A percentile compares a stretch with the other conserved stretches of the same genome.
phyloP scores from a whole-genome alignment of 1,140 invertebrate genomes.

The Drosophila watanabei region DNA sequence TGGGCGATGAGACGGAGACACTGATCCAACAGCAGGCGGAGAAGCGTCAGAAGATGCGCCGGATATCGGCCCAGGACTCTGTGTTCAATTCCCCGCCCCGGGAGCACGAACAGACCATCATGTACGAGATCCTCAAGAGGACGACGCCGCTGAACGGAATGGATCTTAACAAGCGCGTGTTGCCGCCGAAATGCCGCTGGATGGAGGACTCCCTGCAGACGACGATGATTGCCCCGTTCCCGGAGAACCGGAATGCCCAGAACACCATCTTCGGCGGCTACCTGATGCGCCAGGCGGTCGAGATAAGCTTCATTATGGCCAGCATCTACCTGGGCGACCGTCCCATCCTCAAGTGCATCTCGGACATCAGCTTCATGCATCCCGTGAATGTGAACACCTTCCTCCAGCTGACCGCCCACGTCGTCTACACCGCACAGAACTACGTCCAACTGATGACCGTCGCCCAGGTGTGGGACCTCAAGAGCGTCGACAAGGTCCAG shows the following conservation, averaged over 20 bases:
- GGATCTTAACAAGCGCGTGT: conserved; percentile 85
- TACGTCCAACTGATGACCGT: conserved; percentile 90
- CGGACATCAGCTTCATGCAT: conserved; percentile 90
- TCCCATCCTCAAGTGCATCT: conserved; percentile 88
- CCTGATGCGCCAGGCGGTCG: conserved; percentile 92
- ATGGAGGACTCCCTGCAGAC: conserved; percentile 86
- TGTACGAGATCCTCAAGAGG: conserved; percentile 89
- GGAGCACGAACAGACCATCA: conserved; percentile 88
- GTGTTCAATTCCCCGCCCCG: conserved; percentile 89
- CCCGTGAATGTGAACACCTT: conserved; percentile 91
- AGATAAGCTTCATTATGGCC: conserved; percentile 90
- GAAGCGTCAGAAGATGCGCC: conserved; percentile 86
- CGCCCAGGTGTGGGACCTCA: conserved; percentile 89
- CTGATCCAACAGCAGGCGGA: conserved; percentile 87
- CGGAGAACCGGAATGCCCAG: conserved; percentile 89
- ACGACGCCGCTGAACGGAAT: conserved; percentile 87
- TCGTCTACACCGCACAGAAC: conserved; percentile 89
- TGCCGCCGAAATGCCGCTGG: conserved; percentile 88
- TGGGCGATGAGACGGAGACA: conserved; percentile 88
- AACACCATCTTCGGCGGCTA: conserved; percentile 94
- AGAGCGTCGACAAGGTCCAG: conserved; percentile 86
- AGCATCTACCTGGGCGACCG: conserved; percentile 87
- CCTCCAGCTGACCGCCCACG: conserved; percentile 89
- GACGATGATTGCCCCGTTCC: conserved; percentile 69
- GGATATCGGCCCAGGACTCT: conserved; percentile 86